These are phyloP conservation scores for Triplophysa tibetana DNA, from an alignment of 2,113 vertebrate genomes.

Conservation along the genomic window DNA sequence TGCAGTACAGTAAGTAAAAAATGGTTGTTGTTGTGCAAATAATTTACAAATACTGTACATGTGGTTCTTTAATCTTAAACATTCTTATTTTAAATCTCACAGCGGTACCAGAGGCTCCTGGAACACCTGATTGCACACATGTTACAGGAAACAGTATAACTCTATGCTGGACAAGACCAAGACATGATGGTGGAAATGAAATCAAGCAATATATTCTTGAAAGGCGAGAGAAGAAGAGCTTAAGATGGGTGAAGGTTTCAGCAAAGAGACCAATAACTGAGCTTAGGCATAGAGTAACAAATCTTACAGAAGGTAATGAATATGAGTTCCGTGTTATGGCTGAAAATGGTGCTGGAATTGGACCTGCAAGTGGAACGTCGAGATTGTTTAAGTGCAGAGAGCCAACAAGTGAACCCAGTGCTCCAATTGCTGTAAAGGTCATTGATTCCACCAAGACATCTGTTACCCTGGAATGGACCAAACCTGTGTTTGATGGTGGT, in stretches of 20 bases:
- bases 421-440: conserved; percentile 90
- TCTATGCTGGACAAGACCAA: conserved; percentile 89
- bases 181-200: conserved; percentile 92
- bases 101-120: conserved; percentile 94
- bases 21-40: neutral
- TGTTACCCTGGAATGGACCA: conserved; percentile 92
- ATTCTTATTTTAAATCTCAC: conserved; percentile 45
- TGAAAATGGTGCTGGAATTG: conserved; percentile 91
- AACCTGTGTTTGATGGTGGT: conserved; percentile 94
- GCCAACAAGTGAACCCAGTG: conserved; percentile 88
- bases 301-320: conserved; percentile 92
- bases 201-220: conserved; percentile 96
- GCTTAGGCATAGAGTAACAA: conserved; percentile 86
- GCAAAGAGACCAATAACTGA: conserved; percentile 93
- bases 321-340: conserved; percentile 98
- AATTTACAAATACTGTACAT: conserved; percentile 5
- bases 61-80: neutral
- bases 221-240: conserved; percentile 96
- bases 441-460: conserved; percentile 94
- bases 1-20: conserved; percentile 92
- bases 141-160: conserved; percentile 93
- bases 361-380: conserved; percentile 87
- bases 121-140: conserved; percentile 90
- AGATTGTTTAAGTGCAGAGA: conserved; percentile 95
- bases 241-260: conserved; percentile 92